These are phyloP conservation scores for Sepiola atlantica DNA, from an alignment of 2,888 invertebrate species.

Conservation along the genomic window DNA sequence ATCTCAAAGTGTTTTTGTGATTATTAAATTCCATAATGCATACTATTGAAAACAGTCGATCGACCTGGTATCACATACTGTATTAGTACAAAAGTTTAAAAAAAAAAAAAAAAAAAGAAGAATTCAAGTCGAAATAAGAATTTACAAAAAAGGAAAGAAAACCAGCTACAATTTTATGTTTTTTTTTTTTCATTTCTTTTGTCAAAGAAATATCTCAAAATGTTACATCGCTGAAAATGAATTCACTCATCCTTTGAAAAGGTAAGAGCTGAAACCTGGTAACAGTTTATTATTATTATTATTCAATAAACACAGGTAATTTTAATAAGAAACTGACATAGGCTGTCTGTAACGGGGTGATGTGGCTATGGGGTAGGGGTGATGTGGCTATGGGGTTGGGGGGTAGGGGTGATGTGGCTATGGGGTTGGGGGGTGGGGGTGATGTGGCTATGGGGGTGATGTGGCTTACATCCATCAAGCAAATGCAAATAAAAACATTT, in stretches of 20 bases:
- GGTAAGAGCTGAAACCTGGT: not conserved
- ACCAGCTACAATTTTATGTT: not conserved
- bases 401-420: not conserved
- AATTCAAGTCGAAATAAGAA: not conserved
- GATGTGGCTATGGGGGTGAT: too few species aligned
- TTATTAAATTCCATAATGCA: too few species aligned
- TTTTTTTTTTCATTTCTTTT: too few species aligned
- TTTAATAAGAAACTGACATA: not conserved
- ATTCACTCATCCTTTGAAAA: not conserved
- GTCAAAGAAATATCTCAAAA: not conserved
- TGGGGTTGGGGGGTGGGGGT: not conserved
- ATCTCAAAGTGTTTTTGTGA: too few species aligned
- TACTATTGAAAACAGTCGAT: too few species aligned
- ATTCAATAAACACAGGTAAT: not conserved
- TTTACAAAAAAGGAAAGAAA: not conserved
- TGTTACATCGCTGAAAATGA: constrained; percentile 11
- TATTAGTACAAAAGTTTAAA: not conserved
- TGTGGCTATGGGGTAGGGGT: too few species aligned
- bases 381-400: too few species aligned
- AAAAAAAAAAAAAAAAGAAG: not conserved
- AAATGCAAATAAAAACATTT: not conserved
- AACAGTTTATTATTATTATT: not conserved
- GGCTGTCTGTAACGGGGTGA: not conserved
- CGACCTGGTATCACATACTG: too few species aligned
- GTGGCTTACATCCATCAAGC: not conserved